A percentile compares a stretch with the other conserved stretches of the same genome.
Conservation (phyloP, 2,113 vertebrate genomes). For the Oreocharis arfaki region DNA sequence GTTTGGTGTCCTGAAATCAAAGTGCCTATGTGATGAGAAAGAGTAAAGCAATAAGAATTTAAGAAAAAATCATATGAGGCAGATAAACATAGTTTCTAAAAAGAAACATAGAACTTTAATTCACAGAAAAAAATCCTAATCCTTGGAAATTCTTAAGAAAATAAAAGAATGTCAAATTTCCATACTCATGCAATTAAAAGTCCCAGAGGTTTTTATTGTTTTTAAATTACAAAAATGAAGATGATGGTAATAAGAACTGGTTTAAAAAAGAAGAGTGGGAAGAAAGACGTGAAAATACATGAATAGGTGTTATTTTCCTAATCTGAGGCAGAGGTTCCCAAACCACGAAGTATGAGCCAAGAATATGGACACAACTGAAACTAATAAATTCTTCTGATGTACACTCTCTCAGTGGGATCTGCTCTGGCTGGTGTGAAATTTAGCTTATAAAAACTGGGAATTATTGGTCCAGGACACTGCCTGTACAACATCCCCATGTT, state of each 20-base stretch:
- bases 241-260: not conserved
- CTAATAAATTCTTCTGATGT: not conserved
- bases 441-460: not conserved
- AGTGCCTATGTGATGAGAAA: not conserved
- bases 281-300: not conserved
- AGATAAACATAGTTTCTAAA: not conserved
- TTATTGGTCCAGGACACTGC: not conserved
- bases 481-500: not conserved
- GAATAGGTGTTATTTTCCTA: not conserved
- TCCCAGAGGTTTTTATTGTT: not conserved
- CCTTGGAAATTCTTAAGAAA: not conserved
- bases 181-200: not conserved
- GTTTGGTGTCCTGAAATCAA: not conserved
- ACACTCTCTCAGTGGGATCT: not conserved
- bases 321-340: not conserved
- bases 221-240: not conserved
- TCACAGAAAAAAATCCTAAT: not conserved
- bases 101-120: not conserved
- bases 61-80: not conserved
- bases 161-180: not conserved
- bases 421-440: not conserved
- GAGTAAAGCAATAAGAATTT: not conserved
- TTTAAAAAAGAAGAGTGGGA: not conserved
- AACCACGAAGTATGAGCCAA: not conserved
- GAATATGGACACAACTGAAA: not conserved